Evolutionary conservation across 2,888 invertebrate genomes (phyloP).

Genomic region (Eristalis intricaria): DNA sequence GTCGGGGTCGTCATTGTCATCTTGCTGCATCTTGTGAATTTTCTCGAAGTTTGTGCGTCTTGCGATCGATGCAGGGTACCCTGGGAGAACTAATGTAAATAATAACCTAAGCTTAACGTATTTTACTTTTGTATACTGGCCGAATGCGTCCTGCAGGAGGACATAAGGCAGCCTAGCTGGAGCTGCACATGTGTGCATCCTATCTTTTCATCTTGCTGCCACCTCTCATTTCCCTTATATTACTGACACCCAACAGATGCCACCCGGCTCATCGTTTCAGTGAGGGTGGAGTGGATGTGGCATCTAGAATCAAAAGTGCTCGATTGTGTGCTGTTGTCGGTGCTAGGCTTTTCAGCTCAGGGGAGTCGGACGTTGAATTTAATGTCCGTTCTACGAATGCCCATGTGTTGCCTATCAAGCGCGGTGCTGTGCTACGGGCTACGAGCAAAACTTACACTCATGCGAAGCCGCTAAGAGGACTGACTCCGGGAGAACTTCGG

Average conservation of each 20-base stretch:
- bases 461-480: constrained; percentile 16
- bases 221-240: constrained; percentile 41
- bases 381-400: constrained; percentile 25
- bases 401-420: constrained; percentile 14
- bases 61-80: constrained; percentile 37
- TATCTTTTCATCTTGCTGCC: constrained; percentile 32
- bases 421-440: not conserved
- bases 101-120: constrained; percentile 62
- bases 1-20: constrained; percentile 21
- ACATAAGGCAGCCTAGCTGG: constrained; percentile 13
- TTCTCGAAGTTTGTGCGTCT: constrained; percentile 48
- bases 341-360: constrained; percentile 17
- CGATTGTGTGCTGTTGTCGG: not conserved
- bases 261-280: constrained; percentile 9
- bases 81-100: constrained; percentile 59
- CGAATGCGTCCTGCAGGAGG: constrained; percentile 44
- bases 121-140: constrained; percentile 56
- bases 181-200: constrained; percentile 27
- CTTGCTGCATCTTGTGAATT: constrained; percentile 25
- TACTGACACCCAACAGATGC: constrained; percentile 34
- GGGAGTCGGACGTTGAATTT: constrained; percentile 6
- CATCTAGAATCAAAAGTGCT: not conserved
- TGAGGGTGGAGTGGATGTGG: not conserved
- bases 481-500: constrained; percentile 12
- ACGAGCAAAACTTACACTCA: not conserved